Base-by-base conservation (phyloP, 2,888 invertebrate genomes). In the Ornithoptera priamus region DNA sequence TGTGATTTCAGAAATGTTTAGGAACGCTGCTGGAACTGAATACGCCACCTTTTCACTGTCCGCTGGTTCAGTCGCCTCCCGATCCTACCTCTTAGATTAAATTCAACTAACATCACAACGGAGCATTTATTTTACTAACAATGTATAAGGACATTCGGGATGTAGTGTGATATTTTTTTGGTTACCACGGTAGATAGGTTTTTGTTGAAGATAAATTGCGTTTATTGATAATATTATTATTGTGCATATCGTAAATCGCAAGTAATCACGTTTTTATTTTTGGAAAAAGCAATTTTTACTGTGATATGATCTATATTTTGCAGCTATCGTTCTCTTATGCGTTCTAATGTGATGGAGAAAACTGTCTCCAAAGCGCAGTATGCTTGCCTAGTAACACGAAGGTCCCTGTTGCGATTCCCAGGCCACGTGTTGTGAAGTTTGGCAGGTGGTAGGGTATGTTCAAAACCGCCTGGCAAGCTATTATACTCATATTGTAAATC, bases 161-260 rank as follows among this genome's bases (percentile, higher is more conserved):
- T 80, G 81, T 87, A 89, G 90, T 90, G 89, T 90, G 89, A 90
- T 90, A 89, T 87, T 79, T 82, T 87, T 85, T 81, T 39, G 39
- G 90, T 90, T 90, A 90, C 91, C 90, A 90, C 80, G 77, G 80
- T 87, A 85, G 83, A 79, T 81, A 79, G 30, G 77, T 68, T 75
- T 83, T 80, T 83, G 76, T 82, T 85, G 82, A 8, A 78, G 80
- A 53, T 76, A 69, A 78, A 61, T 82, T 82, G 78, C 74, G 72
- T 79, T 81, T 77, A 72, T 75, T 72, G 64, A 72, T 71, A 57
- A 57, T 72, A 68, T 59, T 72, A 72, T 72, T 73, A 71, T 69
- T 70, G 65, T 67, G 70, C 68, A 72, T 75, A 74, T 72, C 74
- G 71, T 75, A 71, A 73, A 71, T 68, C 60, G 73, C 71, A 73